These are phyloP conservation scores for Brienomyrus longianalis DNA, from an alignment of 2,113 vertebrate genomes.

Conservation along the genomic window DNA sequence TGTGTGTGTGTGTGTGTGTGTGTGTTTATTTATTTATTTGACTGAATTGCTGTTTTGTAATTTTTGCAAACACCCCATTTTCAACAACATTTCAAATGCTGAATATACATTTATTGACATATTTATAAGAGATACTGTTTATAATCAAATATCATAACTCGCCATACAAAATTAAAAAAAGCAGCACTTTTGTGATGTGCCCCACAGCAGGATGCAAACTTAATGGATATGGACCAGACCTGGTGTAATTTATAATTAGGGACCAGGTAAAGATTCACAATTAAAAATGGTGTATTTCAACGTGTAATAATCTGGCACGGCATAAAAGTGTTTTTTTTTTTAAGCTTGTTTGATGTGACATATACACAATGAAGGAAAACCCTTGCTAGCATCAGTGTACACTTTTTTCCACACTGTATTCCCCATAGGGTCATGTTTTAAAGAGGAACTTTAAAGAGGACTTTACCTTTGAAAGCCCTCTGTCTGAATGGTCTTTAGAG, in stretches of 20 bases:
- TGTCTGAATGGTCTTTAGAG: slow-evolving; percentile 19
- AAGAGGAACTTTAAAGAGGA: slow-evolving; percentile 16
- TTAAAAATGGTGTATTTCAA: not conserved
- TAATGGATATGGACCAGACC: not conserved
- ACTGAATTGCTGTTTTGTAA: not conserved
- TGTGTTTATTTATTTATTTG: not conserved
- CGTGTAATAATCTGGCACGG: not conserved
- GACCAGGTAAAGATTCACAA: not conserved
- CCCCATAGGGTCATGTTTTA: slow-evolving; percentile 17
- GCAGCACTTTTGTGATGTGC: not conserved
- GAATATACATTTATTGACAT: not conserved
- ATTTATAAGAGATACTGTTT: not conserved
- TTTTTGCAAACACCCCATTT: not conserved
- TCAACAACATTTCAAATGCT: not conserved
- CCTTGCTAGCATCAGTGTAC: not conserved
- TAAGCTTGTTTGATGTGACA: not conserved
- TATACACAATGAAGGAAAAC: not conserved
- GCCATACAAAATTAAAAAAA: not conserved
- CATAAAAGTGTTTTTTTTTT: slow-evolving; percentile 11
- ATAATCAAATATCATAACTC: not conserved
- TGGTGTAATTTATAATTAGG: not conserved
- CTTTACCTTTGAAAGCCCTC: slow-evolving; percentile 29
- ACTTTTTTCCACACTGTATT: not conserved
- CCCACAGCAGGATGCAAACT: not conserved
- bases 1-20: not conserved